Evolutionary conservation across 2,113 vertebrate genomes (phyloP).

Genomic region (Indri indri): DNA sequence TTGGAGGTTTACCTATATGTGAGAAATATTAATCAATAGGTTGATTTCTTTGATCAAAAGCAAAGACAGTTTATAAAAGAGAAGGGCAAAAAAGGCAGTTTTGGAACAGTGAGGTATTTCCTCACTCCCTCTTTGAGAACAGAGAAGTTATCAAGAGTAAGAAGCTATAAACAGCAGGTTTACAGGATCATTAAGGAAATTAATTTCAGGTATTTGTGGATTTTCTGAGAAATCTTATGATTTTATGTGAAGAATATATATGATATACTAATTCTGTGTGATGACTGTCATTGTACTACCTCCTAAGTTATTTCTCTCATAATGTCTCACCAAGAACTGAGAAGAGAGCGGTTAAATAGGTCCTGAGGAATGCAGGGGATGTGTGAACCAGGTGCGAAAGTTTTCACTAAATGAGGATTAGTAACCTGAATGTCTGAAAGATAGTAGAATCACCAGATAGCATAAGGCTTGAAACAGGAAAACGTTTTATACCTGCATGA

Average conservation of each 20-base stretch:
- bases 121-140: not conserved
- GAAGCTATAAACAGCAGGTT: not conserved
- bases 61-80: not conserved
- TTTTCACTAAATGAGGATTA: not conserved
- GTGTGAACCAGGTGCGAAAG: not conserved
- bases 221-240: not conserved
- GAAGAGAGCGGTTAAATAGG: not conserved
- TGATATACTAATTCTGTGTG: not conserved
- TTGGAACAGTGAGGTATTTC: not conserved
- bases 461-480: constrained; percentile 19
- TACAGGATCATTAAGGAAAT: not conserved
- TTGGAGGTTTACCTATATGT: not conserved
- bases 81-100: not conserved
- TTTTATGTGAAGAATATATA: not conserved
- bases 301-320: not conserved
- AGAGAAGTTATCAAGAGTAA: not conserved
- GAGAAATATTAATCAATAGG: not conserved
- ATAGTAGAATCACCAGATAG: not conserved
- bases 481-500: not conserved
- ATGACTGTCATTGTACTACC: not conserved
- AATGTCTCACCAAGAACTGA: not conserved
- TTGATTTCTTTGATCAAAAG: not conserved
- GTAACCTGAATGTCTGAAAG: not conserved
- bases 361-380: not conserved
- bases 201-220: not conserved